Percentiles rank a stretch among this genome's conserved stretches.
Evolutionary conservation across 2,888 invertebrate species (phyloP).

Genomic region (Melanargia galathea): DNA sequence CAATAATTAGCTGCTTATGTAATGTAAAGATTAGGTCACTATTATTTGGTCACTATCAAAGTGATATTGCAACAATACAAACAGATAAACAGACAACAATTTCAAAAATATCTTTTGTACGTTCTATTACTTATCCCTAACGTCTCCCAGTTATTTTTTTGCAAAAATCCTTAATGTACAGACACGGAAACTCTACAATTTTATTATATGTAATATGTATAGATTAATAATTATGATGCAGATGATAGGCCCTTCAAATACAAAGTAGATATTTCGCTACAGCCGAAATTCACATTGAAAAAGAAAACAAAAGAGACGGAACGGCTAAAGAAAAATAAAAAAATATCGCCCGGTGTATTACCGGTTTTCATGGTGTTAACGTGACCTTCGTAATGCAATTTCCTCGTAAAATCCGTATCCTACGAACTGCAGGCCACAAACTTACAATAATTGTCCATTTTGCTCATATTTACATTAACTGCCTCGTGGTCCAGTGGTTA

Average conservation of each 20-base stretch:
- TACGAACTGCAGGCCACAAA: not conserved
- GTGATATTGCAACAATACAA: too few relatives aligned
- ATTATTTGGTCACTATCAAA: not conserved
- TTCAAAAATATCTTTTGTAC: too few relatives aligned
- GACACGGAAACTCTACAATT: too few relatives aligned
- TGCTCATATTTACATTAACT: too few relatives aligned
- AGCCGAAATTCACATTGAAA: not conserved
- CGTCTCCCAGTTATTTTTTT: too few relatives aligned
- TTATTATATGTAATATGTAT: too few relatives aligned
- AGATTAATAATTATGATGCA: too few relatives aligned
- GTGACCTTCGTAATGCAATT: conserved; percentile 18
- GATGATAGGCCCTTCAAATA: too few relatives aligned
- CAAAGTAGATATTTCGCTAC: not conserved
- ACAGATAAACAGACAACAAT: too few relatives aligned
- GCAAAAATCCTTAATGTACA: too few relatives aligned
- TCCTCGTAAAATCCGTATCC: conserved; percentile 11
- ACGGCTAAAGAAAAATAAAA: conserved; percentile 18
- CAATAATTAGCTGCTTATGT: conserved; percentile 2
- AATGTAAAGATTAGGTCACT: not conserved
- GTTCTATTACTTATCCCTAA: too few relatives aligned
- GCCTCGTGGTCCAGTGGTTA: too few relatives aligned
- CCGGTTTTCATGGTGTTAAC: conserved; percentile 20
- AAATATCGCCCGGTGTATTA: conserved; percentile 10
- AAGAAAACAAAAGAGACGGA: not conserved
- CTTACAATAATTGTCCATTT: not conserved